Conservation (phyloP, 92 coral and sea anemone genomes). For the Scolanthus callimorphus region DNA sequence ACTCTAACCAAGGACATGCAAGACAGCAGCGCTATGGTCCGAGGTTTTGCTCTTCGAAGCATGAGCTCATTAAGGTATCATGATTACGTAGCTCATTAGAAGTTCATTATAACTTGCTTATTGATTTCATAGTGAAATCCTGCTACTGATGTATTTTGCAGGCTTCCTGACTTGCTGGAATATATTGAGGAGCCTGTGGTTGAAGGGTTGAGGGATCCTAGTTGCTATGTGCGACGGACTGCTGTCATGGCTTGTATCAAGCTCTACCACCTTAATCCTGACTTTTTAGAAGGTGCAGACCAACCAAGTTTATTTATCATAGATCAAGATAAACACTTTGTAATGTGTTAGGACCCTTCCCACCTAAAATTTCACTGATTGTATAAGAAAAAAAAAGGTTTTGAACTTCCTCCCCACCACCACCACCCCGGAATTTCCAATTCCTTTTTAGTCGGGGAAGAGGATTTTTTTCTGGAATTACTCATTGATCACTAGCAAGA, state of each 20-base stretch:
- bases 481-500: too few relatives aligned
- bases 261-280: slow-evolving; percentile 81
- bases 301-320: too few relatives aligned
- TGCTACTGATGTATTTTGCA: slow-evolving; percentile 7
- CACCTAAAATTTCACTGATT: too few relatives aligned
- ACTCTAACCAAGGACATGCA: slow-evolving; percentile 83
- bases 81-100: neutral
- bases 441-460: too few relatives aligned
- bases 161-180: slow-evolving; percentile 91
- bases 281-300: slow-evolving; percentile 60
- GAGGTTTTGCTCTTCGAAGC: slow-evolving; percentile 97
- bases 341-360: too few relatives aligned
- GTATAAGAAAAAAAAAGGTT: too few relatives aligned
- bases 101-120: neutral
- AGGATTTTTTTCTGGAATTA: too few relatives aligned
- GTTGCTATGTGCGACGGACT: slow-evolving; percentile 84
- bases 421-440: too few relatives aligned
- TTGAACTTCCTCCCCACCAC: neutral
- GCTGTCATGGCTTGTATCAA: slow-evolving; percentile 96
- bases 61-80: slow-evolving; percentile 89
- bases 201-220: slow-evolving; percentile 62
- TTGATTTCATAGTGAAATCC: neutral
- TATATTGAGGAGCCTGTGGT: slow-evolving; percentile 85
- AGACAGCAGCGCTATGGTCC: slow-evolving; percentile 90
- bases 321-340: too few relatives aligned